Evolutionary conservation across 2,113 vertebrate species (phyloP).

Genomic region (Paradoxurus hermaphroditus): DNA sequence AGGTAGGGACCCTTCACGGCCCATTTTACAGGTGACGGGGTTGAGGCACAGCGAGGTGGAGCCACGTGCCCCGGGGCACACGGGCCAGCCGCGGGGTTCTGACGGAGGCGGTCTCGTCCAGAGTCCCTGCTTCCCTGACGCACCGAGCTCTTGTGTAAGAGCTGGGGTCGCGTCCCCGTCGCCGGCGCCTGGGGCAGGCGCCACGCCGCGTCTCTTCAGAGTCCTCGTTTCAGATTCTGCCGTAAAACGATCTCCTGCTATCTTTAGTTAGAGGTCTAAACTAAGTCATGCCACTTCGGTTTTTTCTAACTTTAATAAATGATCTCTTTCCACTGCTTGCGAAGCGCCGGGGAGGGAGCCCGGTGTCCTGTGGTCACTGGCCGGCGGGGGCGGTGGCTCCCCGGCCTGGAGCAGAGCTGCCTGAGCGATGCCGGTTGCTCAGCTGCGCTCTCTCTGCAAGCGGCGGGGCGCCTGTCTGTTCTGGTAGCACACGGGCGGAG

Average conservation of each 20-base stretch:
- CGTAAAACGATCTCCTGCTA: not conserved
- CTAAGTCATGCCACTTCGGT: not conserved
- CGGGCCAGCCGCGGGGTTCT: not conserved
- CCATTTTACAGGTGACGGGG: not conserved
- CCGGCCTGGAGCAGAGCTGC: rapidly evolving
- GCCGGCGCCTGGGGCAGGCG: not conserved
- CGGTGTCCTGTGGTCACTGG: not conserved
- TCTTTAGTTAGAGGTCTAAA: not conserved
- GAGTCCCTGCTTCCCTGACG: not conserved
- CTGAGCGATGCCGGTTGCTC: not conserved
- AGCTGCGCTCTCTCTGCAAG: rapidly evolving
- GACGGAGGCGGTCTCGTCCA: not conserved
- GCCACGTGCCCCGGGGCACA: not conserved
- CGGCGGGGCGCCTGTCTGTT: not conserved
- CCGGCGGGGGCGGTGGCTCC: not conserved
- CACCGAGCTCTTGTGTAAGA: not conserved
- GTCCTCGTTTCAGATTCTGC: not conserved
- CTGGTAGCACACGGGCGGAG: not conserved
- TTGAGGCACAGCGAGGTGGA: not conserved
- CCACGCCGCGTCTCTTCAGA: not conserved
- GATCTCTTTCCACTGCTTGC: not conserved
- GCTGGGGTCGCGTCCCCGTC: not conserved
- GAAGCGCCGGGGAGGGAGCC: not conserved
- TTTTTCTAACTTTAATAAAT: not conserved
- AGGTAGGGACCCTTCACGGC: not conserved